Evolutionary conservation across 2,888 invertebrate species (phyloP), one percentile per base, ranked within the genome.

Genomic region (Drosophila pullipes): DNA sequence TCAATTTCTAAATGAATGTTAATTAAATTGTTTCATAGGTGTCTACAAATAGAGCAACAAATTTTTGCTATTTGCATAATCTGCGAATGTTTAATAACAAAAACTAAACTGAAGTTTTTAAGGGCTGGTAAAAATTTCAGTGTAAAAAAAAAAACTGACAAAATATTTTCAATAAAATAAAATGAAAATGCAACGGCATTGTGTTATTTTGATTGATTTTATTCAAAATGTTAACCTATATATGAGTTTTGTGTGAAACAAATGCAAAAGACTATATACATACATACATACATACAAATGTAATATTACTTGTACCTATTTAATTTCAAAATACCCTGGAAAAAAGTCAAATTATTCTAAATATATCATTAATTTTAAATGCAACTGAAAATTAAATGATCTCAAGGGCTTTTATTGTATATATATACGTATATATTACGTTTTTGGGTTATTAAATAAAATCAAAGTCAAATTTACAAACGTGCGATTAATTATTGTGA

Each of bases 111-210:
- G 91, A 85, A 91, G 77, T 91, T 91, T 91, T 88, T 84, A 82
- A 74, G 91, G 91, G 91, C 91, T 91, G 91, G 91, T 85, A 91
- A 91, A 82, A 74, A 76, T 91, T 91, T 91, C 91, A 88, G 90
- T 75, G 44, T 37, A 64, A 11, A 67, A 64, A 47, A 47, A 47
- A 53, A 50, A 57, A 58, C 28, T 16, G n/a, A 50, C 47, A 44
- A 53, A 30, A 47, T 6, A 57, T 62, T 69, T 68, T 66, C n/a
- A 80, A 75, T 67, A 78, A 78, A 73, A 70, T 54, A 18, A 35
- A 74, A 54, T 50, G 39, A 53, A 69, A 74, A 75, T 60, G 70
- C 69, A 81, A 66, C 59, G n/a, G 33, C 59, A 61, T 39, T 37
- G 71, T 74, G 69, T 85, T 28, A 37, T 28, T 88, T 81, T 85